These are phyloP conservation scores for Trichacis sp. DNA, from an alignment of 2,888 invertebrate genomes.

Conservation along the genomic window DNA sequence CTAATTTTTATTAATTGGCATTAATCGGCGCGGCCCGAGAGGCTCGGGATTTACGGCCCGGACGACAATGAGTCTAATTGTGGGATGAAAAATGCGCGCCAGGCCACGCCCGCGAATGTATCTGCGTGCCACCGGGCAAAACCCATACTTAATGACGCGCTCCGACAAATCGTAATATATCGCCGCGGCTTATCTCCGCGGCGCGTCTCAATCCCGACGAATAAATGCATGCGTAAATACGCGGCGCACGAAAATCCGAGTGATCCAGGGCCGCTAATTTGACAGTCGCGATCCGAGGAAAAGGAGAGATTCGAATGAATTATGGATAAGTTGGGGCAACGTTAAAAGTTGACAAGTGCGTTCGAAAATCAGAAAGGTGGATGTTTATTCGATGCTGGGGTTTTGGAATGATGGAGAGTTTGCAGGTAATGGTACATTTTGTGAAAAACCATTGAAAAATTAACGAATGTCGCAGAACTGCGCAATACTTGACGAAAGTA, in stretches of 20 bases:
- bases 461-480: no score
- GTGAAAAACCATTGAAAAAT: no score
- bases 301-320: no score
- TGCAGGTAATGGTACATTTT: no score
- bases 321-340: no score
- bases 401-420: no score
- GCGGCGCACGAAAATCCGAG: background rate
- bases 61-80: conserved; percentile 46
- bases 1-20: conserved; percentile 27
- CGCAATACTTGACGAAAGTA: no score
- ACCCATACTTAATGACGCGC: conserved; percentile 42
- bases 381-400: no score
- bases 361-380: no score
- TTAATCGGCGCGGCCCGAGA: no score
- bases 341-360: no score
- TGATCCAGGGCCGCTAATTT: background rate
- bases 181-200: conserved; percentile 36
- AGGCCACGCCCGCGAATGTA: conserved; percentile 38
- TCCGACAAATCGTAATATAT: conserved; percentile 47
- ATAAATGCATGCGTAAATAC: conserved; percentile 21
- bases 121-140: conserved; percentile 38
- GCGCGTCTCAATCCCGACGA: conserved; percentile 28
- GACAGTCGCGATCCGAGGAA: background rate
- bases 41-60: conserved; percentile 36
- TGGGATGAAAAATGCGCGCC: conserved; percentile 40